Evolutionary conservation across 1,140 invertebrate species (phyloP), one percentile per base, ranked within the genome.

Genomic region (Venturia canescens): DNA sequence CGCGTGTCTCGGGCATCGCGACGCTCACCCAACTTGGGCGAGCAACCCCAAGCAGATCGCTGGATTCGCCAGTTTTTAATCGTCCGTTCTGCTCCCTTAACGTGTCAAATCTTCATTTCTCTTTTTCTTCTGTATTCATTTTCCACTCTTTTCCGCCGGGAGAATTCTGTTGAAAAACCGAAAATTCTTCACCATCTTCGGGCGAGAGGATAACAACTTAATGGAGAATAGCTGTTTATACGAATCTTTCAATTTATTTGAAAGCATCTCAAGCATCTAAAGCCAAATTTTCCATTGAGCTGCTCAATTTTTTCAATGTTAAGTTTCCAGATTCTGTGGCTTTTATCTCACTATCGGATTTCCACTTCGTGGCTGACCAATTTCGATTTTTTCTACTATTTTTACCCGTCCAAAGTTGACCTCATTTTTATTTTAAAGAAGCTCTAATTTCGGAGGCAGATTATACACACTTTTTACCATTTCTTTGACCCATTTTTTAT

Each of bases 1-100:
- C 88, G 89, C 87, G 91, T 88, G 84, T 90, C 87, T 86, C 86
- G 87, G 82, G 85, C 90, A 86, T 89, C 87, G 88, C 89, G 90
- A 91, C 83, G 90, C 89, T 88, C 87, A 86, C 90, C 88, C 84
- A 91, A 91, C 89, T 90, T 72, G 83, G 80, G 80, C 78, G 78
- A 67, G 66, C 69, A 50, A 53, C 57, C 70, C 76, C 34, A 69
- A 78, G 63, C 71, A 63, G 74, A 79, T 44, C 57, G 66, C 80
- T 83, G 83, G 83, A 83, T 82, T 80, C 78, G 78, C 80, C 77
- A 81, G 77, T 77, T 83, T 78, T 81, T 83, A 67, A 80, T 82
- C 80, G 60, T 11, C 66, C 23, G 48, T 69, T 27, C 34, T 27
- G 34, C 44, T 27, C 29, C 60, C 44, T 50, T 44, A 53, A 80